Evolutionary conservation across 2,113 vertebrate genomes (phyloP).

Genomic region (Ictalurus furcatus): DNA sequence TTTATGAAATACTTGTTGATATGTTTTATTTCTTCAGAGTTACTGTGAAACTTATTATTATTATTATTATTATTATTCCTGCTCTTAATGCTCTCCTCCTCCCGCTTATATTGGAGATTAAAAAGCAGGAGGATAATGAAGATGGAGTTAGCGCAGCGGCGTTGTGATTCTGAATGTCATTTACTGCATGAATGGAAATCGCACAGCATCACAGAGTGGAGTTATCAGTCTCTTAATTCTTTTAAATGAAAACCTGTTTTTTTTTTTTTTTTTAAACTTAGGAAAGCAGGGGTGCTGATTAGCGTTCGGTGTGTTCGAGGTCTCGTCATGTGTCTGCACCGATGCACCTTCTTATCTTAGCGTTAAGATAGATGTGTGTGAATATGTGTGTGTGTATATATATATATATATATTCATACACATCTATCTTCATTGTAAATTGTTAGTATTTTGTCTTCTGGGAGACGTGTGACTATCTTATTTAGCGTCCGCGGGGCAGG

Average conservation of each 20-base stretch:
- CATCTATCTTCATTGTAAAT: too few species aligned
- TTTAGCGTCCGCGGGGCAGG: too few species aligned
- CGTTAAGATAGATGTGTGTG: background rate
- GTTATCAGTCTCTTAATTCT: slow-evolving; percentile 46
- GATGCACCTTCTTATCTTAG: background rate
- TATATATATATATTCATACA: too few species aligned
- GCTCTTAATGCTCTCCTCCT: background rate
- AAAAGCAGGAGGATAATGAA: slow-evolving; percentile 33
- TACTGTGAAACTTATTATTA: background rate
- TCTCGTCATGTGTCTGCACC: background rate
- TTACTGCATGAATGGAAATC: slow-evolving; percentile 57
- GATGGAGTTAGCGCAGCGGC: slow-evolving; percentile 25
- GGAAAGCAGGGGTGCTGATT: slow-evolving; percentile 22
- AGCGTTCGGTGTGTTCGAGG: slow-evolving; percentile 30
- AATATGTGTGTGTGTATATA: background rate
- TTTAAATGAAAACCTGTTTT: slow-evolving; percentile 47
- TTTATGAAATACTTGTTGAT: slow-evolving; percentile 1
- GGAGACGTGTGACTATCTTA: too few species aligned
- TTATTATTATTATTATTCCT: background rate
- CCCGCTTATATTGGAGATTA: slow-evolving; percentile 20
- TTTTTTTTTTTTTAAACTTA: slow-evolving; percentile 25
- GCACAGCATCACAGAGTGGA: slow-evolving; percentile 37
- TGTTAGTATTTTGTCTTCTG: too few species aligned
- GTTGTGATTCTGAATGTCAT: slow-evolving; percentile 52
- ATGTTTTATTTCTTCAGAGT: background rate